Evolutionary conservation across 2,113 vertebrate species (phyloP).

Genomic region (Podarcis muralis): DNA sequence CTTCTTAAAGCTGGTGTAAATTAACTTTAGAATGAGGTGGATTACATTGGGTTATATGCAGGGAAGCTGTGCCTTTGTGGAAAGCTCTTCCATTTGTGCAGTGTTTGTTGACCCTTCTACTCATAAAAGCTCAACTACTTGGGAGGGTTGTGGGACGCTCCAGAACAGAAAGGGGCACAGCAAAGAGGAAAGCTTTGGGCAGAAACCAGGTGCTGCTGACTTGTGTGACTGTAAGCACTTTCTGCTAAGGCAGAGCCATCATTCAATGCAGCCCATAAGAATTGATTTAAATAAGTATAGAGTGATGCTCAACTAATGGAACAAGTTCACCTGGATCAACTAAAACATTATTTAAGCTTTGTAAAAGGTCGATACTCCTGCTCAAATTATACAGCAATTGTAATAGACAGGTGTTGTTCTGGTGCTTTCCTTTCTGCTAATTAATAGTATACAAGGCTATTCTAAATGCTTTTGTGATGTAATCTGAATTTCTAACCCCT

Average conservation of each 20-base stretch:
- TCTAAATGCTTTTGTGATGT: neutral
- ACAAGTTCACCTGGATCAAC: conserved; percentile 24
- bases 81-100: neutral
- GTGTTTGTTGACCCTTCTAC: neutral
- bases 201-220: neutral
- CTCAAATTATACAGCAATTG: neutral
- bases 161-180: neutral
- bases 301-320: conserved; percentile 13
- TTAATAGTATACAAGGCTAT: neutral
- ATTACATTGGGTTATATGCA: neutral
- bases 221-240: neutral
- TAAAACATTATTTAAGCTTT: neutral
- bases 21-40: conserved; percentile 18
- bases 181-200: no score
- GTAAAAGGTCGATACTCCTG: neutral
- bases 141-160: neutral
- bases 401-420: neutral
- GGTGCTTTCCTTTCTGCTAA: neutral
- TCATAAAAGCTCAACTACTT: neutral
- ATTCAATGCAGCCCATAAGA: neutral
- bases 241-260: neutral
- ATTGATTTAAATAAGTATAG: conserved; percentile 37
- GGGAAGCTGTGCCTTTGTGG: neutral
- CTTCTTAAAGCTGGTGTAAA: conserved; percentile 38
- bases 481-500: neutral